A percentile compares a stretch with the other conserved stretches of the same genome.
phyloP scores from a whole-genome alignment of 1,140 invertebrate genomes.

The Lerema accius region DNA sequence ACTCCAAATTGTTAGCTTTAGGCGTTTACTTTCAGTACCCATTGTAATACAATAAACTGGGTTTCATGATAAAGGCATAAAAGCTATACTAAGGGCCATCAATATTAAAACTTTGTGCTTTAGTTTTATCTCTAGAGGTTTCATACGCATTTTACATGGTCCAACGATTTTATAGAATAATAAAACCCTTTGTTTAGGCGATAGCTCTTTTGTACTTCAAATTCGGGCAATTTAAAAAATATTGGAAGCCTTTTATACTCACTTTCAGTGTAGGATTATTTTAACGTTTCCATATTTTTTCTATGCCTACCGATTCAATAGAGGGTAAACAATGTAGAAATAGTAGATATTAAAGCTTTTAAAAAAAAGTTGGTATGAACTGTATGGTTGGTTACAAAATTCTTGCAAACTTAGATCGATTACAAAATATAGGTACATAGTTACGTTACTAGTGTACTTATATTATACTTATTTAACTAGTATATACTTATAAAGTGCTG shows the following conservation, averaged over 20 bases:
- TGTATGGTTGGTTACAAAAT: too few relatives aligned
- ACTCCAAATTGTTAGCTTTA: neutral
- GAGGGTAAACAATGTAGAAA: too few relatives aligned
- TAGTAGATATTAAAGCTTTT: too few relatives aligned
- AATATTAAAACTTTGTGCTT: conserved; percentile 26
- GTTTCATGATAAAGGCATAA: conserved; percentile 11
- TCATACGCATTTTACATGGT: conserved; percentile 19
- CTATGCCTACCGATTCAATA: too few relatives aligned
- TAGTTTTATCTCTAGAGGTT: conserved; percentile 25
- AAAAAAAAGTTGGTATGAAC: too few relatives aligned
- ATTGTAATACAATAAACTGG: conserved; percentile 10
- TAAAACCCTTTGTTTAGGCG: conserved; percentile 29
- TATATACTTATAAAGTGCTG: too few relatives aligned
- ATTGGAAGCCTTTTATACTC: conserved; percentile 9
- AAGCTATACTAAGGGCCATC: neutral
- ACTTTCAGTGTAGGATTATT: neutral
- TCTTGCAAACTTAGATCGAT: too few relatives aligned
- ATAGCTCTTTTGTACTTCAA: conserved; percentile 16
- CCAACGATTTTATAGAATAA: conserved; percentile 12
- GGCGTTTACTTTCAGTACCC: neutral
- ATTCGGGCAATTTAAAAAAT: conserved; percentile 24
- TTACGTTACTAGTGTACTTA: too few relatives aligned
- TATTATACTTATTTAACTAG: too few relatives aligned
- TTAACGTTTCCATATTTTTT: neutral
- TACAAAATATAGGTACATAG: too few relatives aligned